These are phyloP conservation scores for Chironomus striatipennis DNA, from an alignment of 1,140 invertebrate species.

Conservation along the genomic window DNA sequence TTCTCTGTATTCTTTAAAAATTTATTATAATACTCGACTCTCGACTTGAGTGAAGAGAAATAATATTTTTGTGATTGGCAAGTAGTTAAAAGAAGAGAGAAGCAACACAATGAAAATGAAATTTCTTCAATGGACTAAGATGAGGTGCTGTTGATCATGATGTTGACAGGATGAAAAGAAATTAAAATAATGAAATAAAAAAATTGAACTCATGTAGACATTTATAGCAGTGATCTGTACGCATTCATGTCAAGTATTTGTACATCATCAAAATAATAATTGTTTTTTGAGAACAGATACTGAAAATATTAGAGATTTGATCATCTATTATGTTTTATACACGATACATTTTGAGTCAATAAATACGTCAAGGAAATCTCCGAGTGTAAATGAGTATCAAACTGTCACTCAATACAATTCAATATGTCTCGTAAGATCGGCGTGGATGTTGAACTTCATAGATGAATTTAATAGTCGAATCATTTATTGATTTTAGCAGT, in stretches of 20 bases:
- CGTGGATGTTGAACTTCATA: neutral
- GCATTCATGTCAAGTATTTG: neutral
- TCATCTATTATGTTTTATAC: no score
- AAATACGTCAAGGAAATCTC: neutral
- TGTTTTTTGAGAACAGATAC: no score
- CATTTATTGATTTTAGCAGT: no score
- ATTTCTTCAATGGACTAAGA: neutral
- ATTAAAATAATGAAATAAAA: no score
- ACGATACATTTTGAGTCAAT: neutral
- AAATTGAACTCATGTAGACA: neutral
- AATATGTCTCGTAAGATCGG: neutral
- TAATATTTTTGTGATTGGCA: neutral
- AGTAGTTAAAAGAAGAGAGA: neutral
- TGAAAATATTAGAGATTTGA: no score
- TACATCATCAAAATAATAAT: no score
- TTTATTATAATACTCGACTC: no score
- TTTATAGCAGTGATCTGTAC: conserved; percentile 7
- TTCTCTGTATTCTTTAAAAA: neutral
- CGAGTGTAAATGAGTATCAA: neutral
- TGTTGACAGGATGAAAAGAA: no score
- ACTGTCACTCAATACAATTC: neutral
- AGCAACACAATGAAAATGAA: neutral
- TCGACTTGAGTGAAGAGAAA: no score
- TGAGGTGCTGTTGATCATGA: neutral
- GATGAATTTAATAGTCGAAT: no score